These are phyloP conservation scores for Ennomos quercinarius DNA, from an alignment of 2,888 invertebrate genomes.

Conservation along the genomic window DNA sequence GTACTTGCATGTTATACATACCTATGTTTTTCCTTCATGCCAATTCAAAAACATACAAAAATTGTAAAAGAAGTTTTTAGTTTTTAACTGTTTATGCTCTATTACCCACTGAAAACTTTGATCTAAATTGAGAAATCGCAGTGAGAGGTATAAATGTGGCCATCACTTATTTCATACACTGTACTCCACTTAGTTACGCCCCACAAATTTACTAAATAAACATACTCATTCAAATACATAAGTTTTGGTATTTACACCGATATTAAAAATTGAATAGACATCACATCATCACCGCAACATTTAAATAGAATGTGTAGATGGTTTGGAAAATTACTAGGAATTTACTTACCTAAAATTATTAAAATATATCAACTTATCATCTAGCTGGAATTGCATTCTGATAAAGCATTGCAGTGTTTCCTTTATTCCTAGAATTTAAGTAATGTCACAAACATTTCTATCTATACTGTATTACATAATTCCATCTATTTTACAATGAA, in stretches of 20 bases:
- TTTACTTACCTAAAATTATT: no score
- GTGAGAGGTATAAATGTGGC: conserved; percentile 61
- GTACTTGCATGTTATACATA: conserved; percentile 16
- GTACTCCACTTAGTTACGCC: conserved; percentile 39
- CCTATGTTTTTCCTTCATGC: conserved; percentile 28
- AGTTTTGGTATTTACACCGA: neutral
- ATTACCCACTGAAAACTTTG: conserved; percentile 63
- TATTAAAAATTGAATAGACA: neutral
- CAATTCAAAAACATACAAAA: conserved; percentile 5
- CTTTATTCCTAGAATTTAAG: no score
- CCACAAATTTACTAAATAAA: conserved; percentile 33
- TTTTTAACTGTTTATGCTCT: conserved; percentile 59
- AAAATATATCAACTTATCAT: no score
- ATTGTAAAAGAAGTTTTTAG: conserved; percentile 23
- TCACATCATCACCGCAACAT: no score
- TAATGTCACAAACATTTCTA: no score
- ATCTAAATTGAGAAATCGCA: conserved; percentile 60
- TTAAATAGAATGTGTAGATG: no score
- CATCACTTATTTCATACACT: conserved; percentile 45
- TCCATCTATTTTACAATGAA: no score
- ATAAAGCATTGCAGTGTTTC: no score
- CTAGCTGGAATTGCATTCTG: no score
- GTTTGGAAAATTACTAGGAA: no score
- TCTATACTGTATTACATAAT: no score
- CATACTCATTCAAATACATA: conserved; percentile 14